Base-by-base conservation (phyloP, 2,888 invertebrate species). In the Teleogryllus oceanicus region DNA sequence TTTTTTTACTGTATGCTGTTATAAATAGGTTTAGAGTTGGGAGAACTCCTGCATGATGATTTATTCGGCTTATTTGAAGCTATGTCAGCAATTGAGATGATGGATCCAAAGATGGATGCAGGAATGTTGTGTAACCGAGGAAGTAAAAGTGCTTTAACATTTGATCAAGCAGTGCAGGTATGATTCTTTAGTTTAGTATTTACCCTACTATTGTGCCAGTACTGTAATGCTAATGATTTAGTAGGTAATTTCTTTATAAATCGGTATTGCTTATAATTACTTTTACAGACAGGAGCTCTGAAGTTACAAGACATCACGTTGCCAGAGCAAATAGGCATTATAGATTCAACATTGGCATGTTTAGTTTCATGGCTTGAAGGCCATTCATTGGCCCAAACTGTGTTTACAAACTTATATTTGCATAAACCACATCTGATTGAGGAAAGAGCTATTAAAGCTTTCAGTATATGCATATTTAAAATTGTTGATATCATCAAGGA, bases 71-170 rank as follows among this genome's bases (percentile, higher is more conserved):
- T 99, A 74, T 97, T 97, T 88, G 99, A 99, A 87, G 99, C 98
- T 0, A 99, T 99, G 99, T 98, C 98, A 0, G 99, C 99, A 1
- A 99, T 99, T 84, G 99, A 99, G 88, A 97, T 99, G 96, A 99
- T 99, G 99, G 99, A 99, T 87, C 98, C 99, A 0, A 99, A 99
- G 90, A 99, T 99, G 99, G 99, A 99, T 89, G 97, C 98, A 1
- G 99, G 99, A 11, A 98, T 99, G 97, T 89, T 96, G 83, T 97
- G 97, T 86, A 97, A 97, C 86, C 91, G 96, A 83, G 94, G 94
- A 18, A 92, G 92, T 85, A 92, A 94, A 80, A 94, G 94, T 85
- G 94, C 96, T 11, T 90, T 95, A 76, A 95, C 94, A 81, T 96
- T 98, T 85, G 93, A 94, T 83, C 94, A 96, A 85, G 95, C 96